Base-by-base conservation (phyloP, 2,888 invertebrate genomes). In the Diadromus collaris region DNA sequence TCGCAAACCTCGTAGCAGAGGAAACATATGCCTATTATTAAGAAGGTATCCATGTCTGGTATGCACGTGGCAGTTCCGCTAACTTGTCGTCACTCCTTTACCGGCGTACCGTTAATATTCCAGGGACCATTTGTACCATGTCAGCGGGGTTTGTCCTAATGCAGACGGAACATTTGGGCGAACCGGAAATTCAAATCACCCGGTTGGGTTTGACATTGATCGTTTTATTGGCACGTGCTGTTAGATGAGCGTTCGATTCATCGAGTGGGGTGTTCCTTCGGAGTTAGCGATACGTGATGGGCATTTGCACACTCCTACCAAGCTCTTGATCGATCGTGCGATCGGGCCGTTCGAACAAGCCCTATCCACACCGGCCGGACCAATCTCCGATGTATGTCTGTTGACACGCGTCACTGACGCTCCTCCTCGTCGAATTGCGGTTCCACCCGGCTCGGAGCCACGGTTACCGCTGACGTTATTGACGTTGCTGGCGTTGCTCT, bases 1-100 rank as follows among this genome's bases (percentile, higher is more conserved):
- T 94, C 94, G 90, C 94, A 93, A 88, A 94, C 92, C 91, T 94
- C 94, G 90, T 94, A 94, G 87, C 94, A 94, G 88, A 94, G 91
- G 90, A 94, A 93, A 92, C 94, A 94, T 89, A 94, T 92, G 85
- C 94, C 94, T 85, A 94, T 92, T 87, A 94, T 92, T 88, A 94
- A 91, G 88, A 94, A 93, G 89, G 94, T 94, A 93, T 94, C 94
- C 94, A 94, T 94, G 71, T 83, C 82, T 83, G 84, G 73, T n/a
- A 67, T 44, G 48, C n/a, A 68, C 44, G 54, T 70, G 38, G 32
- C 56, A 56, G n/a, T 29, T 10, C 67, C 44, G 21, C 44, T 54
- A 51, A 48, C 24, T 29, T 7, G 38, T 41, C n/a, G 32, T 29
- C 38, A 16, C 41, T 48, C 41, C 44, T 10, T 13, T 38, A 34